Base-by-base conservation (phyloP, 1,140 invertebrate species). In the Glomeris maerens region DNA sequence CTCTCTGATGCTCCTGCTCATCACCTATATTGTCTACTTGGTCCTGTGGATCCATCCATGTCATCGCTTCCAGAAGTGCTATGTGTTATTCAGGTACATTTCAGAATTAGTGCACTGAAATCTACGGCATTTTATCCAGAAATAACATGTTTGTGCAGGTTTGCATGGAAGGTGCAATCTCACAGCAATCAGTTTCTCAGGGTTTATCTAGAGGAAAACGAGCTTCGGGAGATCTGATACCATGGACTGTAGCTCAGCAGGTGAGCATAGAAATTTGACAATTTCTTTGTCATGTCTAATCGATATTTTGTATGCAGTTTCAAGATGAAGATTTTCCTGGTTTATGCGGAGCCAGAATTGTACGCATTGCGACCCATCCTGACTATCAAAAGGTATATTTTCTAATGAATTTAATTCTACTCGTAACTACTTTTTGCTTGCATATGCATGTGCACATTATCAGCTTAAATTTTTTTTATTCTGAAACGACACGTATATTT, bases 1-100 rank as follows among this genome's bases (percentile, higher is more conserved):
- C 78, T 99, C 70, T 94, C 93, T 10, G 96, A 99, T 74, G 94
- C 95, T 7, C 95, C 95, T 0, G 92, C 91, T 2, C 95, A 99
- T 73, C 87, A 96, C 68, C 65, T 99, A 20, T 99, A 98, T 72
- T 94, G 90, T 62, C 69, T 99, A 14, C 71, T 98, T 44, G 89
- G 89, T 0, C 92, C 94, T 1, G 75, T 85, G 1, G 74, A 81
- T 57, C 72, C 77, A 3, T 74, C 79, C 27, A 72, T 74, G 52
- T 81, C 81, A 54, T 62, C 72, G 36, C 68, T 97, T 47, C 94
- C 94, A 0, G 89, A 97, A 66, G 82, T 97, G 44, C 71, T 96
- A 3, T 89, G 84, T 59, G 85, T 94, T 2, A 71, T 96, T 50
- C 91, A 96, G 70, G 80, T 80, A 64, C 58, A 55, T 56, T 20